These are phyloP conservation scores for Ophthalmolycus amberensis DNA, from an alignment of 2,113 vertebrate genomes.

Conservation along the genomic window DNA sequence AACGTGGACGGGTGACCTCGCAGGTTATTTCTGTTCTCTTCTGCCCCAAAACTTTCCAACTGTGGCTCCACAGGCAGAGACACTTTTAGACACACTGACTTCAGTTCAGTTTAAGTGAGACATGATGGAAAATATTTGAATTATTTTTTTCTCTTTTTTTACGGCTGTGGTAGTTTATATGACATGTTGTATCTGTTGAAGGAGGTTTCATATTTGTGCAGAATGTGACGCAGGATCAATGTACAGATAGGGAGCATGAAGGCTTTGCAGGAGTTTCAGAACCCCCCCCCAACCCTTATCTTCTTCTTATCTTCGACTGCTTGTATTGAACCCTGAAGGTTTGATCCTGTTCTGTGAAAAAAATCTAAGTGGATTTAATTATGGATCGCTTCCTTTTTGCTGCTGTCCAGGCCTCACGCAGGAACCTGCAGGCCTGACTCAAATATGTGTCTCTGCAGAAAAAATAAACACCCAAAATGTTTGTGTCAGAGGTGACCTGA, in stretches of 20 bases:
- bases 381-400: not conserved
- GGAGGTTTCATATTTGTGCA: not conserved
- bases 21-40: not conserved
- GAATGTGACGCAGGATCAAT: not conserved
- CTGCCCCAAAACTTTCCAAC: not conserved
- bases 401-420: slow-evolving; percentile 13
- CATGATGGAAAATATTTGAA: not conserved
- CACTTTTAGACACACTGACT: not conserved
- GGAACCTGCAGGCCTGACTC: slow-evolving; percentile 3
- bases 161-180: not conserved
- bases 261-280: not conserved
- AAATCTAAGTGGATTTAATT: not conserved
- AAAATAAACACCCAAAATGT: not conserved
- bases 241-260: too few species aligned
- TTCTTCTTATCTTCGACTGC: not conserved
- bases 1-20: not conserved
- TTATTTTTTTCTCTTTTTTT: not conserved
- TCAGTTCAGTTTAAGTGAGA: not conserved
- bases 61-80: not conserved
- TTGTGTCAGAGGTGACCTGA: slow-evolving; percentile 65
- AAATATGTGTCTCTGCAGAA: not conserved
- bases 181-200: not conserved
- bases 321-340: not conserved
- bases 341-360: not conserved
- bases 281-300: not conserved